A percentile compares a stretch with the other conserved stretches of the same genome.
Conservation (phyloP, 2,797 vertebrate species). For the Oryzias dopingdopingensis region DNA sequence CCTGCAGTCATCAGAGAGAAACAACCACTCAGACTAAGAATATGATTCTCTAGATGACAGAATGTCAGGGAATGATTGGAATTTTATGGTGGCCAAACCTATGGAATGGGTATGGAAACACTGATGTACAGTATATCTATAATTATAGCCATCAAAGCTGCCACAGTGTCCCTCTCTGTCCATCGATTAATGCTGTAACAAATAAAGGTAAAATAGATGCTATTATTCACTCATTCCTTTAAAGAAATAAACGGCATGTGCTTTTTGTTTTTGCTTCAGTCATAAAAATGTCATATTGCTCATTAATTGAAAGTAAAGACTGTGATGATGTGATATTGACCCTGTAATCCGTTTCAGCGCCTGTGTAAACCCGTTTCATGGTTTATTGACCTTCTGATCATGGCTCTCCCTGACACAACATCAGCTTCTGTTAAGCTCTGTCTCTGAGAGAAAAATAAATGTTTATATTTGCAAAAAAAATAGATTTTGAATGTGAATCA, state of each 20-base stretch:
- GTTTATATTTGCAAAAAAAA: conserved; percentile 37
- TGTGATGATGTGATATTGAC: conserved; percentile 63
- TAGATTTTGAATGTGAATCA: conserved; percentile 21
- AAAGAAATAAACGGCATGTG: conserved; percentile 8
- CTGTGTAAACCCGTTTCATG: conserved; percentile 50
- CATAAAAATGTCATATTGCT: conserved; percentile 45
- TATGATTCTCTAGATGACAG: no score
- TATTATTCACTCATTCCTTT: no score
- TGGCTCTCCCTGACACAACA: conserved; percentile 36
- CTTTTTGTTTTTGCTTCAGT: conserved; percentile 43
- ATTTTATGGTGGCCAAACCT: no score
- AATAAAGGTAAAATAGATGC: no score
- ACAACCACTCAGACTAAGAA: no score
- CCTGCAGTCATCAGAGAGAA: no score
- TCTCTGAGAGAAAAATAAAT: conserved; percentile 36
- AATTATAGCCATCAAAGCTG: no score
- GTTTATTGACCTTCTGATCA: conserved; percentile 59
- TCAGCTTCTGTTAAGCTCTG: conserved; percentile 22
- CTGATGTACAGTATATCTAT: no score
- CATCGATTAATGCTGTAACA: no score
- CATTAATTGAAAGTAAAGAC: conserved; percentile 50
- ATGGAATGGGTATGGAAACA: no score
- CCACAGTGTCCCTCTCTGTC: no score
- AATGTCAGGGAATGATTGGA: no score
- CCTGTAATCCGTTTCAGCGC: conserved; percentile 71